phyloP scores from a whole-genome alignment of 2,888 invertebrate species.

The Ernsta delagoae region DNA sequence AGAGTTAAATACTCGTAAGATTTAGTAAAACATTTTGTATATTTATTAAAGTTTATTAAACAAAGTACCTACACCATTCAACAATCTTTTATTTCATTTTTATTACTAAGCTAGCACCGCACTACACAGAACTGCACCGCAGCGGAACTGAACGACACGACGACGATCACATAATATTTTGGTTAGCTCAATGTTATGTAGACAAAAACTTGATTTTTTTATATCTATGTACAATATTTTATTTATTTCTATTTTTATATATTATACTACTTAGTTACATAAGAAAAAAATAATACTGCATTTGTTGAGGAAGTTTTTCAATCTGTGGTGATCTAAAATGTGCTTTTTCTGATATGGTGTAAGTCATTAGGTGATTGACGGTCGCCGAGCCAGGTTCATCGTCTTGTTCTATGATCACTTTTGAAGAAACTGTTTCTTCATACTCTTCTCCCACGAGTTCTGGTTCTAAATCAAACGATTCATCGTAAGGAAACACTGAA shows the following conservation, averaged over 20 bases:
- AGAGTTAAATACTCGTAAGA: slow-evolving; percentile 36
- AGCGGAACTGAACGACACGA: no score
- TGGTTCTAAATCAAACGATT: slow-evolving; percentile 60
- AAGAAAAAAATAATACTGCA: slow-evolving; percentile 73
- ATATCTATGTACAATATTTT: background rate
- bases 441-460: slow-evolving; percentile 71
- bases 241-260: slow-evolving; percentile 3
- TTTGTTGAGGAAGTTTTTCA: slow-evolving; percentile 70
- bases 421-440: slow-evolving; percentile 72
- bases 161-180: background rate
- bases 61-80: slow-evolving; percentile 40
- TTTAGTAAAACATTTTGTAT: slow-evolving; percentile 58
- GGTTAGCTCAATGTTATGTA: background rate
- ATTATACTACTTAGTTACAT: no score
- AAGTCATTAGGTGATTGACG: slow-evolving; percentile 74
- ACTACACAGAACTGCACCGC: no score
- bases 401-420: slow-evolving; percentile 66
- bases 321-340: slow-evolving; percentile 71
- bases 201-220: background rate
- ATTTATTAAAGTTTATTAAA: slow-evolving; percentile 63
- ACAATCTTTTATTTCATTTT: slow-evolving; percentile 29
- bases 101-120: no score
- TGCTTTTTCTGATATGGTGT: slow-evolving; percentile 72
- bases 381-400: slow-evolving; percentile 68
- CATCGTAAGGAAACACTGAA: slow-evolving; percentile 50